These are phyloP conservation scores for Mesitornis unicolor DNA, from an alignment of 2,113 vertebrate species.

Conservation along the genomic window DNA sequence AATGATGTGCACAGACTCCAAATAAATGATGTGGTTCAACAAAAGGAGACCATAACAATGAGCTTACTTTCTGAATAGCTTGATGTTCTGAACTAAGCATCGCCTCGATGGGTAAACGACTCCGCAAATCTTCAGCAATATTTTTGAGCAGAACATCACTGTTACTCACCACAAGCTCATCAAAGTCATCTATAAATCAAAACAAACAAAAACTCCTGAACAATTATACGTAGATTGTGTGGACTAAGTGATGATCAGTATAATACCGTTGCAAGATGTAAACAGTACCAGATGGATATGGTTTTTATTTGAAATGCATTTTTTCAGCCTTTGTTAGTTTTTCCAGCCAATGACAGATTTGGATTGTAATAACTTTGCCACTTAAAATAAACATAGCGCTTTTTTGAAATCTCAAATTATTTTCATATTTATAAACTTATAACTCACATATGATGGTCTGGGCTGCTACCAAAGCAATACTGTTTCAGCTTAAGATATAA, in stretches of 20 bases:
- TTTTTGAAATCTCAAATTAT: constrained; percentile 58
- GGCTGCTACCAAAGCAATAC: constrained; percentile 12
- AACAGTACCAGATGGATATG: constrained; percentile 31
- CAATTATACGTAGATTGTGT: neutral
- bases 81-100: constrained; percentile 80
- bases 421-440: constrained; percentile 58
- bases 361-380: constrained; percentile 37
- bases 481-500: constrained; percentile 58
- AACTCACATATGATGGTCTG: constrained; percentile 46
- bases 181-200: constrained; percentile 81
- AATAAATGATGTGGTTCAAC: neutral
- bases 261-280: neutral
- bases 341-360: constrained; percentile 28
- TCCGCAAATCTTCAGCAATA: constrained; percentile 87
- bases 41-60: neutral
- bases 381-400: constrained; percentile 26
- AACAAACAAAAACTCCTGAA: neutral
- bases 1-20: neutral
- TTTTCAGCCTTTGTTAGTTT: constrained; percentile 40
- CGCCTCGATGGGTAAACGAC: constrained; percentile 77
- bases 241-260: constrained; percentile 1
- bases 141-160: constrained; percentile 78
- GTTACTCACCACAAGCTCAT: constrained; percentile 82
- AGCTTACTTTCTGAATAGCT: constrained; percentile 77
- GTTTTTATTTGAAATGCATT: constrained; percentile 21